Evolutionary conservation across 2,888 invertebrate species (phyloP), one percentile per base, ranked within the genome.

Genomic region (Drosophila testacea): DNA sequence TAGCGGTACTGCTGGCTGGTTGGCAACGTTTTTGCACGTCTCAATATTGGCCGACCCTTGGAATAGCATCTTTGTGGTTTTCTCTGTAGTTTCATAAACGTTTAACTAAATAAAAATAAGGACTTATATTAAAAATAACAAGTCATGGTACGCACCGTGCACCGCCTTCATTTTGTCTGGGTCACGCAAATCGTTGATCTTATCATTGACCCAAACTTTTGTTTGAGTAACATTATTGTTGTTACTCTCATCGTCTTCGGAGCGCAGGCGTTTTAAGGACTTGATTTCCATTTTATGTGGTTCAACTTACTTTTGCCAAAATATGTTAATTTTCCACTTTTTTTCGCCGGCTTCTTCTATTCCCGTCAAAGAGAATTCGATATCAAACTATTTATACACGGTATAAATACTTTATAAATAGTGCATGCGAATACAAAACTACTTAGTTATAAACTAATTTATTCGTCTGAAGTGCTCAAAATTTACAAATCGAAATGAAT

Each of bases 201-300:
- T 90, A 22, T 91, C 78, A 63, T 76, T 89, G 0, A 91, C 81
- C 52, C 78, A 79, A 11, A 90, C 71, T 65, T 91, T 91, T 0
- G 63, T 70, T 57, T 90, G 83, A 5, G 67, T 56, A 3, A 65
- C 55, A 51, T 86, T 86, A n/a, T 83, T 86, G 39, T 81, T 87
- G 39, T 81, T 87, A 10, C 52, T 51, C 0, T 82, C 89, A 10
- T 80, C 74, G 7, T 82, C 84, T 0, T 78, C 77, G 2, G 83
- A 83, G 32, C 85, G 84, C 55, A 57, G 60, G 10, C 84, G 85
- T 48, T 84, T 84, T 2, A 64, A 47, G 4, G 46, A 22, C 2
- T 77, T 73, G 9, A 41, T 36, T 41, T 77, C 77, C 76, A 77
- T 74, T 44, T 22, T 30, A 9, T 13, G 2, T 27, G 7, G 16